Base-by-base conservation (phyloP, 2,113 vertebrate species). In the Caretta caretta region DNA sequence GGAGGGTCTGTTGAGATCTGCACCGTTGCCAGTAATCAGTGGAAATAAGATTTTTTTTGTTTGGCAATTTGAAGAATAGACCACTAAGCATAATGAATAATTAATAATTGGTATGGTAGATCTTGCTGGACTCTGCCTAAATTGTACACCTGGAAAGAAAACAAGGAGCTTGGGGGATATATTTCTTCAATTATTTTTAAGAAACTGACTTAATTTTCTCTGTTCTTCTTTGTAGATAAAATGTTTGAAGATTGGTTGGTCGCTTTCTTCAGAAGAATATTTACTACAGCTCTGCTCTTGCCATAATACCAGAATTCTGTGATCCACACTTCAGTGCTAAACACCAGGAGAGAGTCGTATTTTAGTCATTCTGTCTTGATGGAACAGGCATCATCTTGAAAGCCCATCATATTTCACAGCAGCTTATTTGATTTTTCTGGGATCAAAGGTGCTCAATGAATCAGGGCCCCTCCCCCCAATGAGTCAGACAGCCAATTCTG, bases 401-500 rank as follows among this genome's bases (percentile, higher is more conserved):
- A 85, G n/a, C 84, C 94, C 96, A 17, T 54, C 81, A 76, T 80
- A 24, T 97, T 91, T 83, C 87, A 92, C 84, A 97, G 94, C 96
- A 94, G 56, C 96, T 96, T 94, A 76, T 94, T 78, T 90, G 86
- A 1, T 93, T 82, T 57, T 94, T 92, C 82, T 88, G 75, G 95
- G 88, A 87, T 93, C 51, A 86, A 96, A 96, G 98, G 97, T 94
- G 96, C 96, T 95, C 95, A 84, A 94, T 97, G 96, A 97, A 89
- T 93, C 78, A 93, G 82, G 95, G 95, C 95, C 96, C 92, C 96
- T 92, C 92, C 96, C 93, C 96, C 98, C 97, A 91, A 99, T 99
- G 99, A 99, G 98, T 98, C 98, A 98, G 75, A 54, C 98, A 65
- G 97, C 97, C 98, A 93, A 98, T 97, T 98, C 99, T 97, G 99